Conservation (phyloP, 2,888 invertebrate species). For the Norana najaformis region DNA sequence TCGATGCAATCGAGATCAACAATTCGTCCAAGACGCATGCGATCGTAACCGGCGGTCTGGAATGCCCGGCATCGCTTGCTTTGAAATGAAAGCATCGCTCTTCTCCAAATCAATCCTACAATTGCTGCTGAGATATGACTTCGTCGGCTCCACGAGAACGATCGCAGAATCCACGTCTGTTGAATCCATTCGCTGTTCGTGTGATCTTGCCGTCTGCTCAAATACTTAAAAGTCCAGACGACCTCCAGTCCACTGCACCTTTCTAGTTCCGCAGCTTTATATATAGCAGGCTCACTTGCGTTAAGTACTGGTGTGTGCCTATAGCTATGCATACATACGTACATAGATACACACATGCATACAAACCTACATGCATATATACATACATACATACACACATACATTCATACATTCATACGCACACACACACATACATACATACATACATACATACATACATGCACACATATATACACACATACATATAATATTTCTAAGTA, state of each 20-base stretch:
- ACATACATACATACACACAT: conserved; percentile 32
- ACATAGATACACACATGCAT: background rate
- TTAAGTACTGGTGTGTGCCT: background rate
- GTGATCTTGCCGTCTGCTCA: background rate
- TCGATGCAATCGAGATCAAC: background rate
- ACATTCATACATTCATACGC: conserved; percentile 24
- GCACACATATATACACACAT: background rate
- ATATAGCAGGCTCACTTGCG: background rate
- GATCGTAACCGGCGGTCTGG: background rate
- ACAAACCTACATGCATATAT: conserved; percentile 26
- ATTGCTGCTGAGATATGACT: background rate
- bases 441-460: conserved; percentile 7
- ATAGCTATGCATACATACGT: background rate
- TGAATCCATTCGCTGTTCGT: background rate
- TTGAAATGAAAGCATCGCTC: background rate
- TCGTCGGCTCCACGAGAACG: background rate
- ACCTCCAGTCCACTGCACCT: background rate
- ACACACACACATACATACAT: conserved; percentile 25
- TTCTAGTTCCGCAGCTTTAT: background rate
- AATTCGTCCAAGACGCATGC: background rate
- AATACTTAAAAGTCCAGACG: background rate
- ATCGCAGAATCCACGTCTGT: background rate
- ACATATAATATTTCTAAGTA: background rate
- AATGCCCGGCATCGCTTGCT: background rate
- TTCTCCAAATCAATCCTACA: background rate